phyloP scores from a whole-genome alignment of 2,888 invertebrate species.

The Steinernema hermaphroditum region DNA sequence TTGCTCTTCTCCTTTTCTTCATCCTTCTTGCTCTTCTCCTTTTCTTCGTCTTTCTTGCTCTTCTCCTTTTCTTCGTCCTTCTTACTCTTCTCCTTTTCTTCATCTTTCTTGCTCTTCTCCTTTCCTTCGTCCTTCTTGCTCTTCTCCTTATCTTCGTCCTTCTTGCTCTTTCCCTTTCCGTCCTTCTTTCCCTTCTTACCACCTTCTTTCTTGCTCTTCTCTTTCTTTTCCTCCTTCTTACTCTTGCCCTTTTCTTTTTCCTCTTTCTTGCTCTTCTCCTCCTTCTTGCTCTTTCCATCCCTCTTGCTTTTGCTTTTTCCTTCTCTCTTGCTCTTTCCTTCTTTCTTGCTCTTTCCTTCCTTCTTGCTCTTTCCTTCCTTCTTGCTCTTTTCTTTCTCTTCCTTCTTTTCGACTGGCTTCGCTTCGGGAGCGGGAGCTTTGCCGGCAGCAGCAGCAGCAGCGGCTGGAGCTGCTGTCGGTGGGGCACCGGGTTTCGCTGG shows the following conservation, averaged over 20 bases:
- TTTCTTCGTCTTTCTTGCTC: conserved; percentile 28
- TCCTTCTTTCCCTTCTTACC: not conserved
- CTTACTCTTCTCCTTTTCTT: conserved; percentile 30
- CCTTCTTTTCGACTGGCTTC: not conserved
- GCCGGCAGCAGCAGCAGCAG: not conserved
- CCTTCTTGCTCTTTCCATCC: not conserved
- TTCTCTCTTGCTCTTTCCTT: not conserved
- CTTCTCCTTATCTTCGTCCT: not conserved
- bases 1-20: not conserved
- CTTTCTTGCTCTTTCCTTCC: not conserved
- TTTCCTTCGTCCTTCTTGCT: not conserved
- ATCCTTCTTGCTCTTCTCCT: not conserved
- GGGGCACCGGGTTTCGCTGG: conserved; percentile 12
- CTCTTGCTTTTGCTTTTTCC: not conserved
- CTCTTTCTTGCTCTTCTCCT: not conserved
- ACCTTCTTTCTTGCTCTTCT: not conserved
- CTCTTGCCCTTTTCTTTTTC: not conserved
- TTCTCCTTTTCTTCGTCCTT: conserved; percentile 38
- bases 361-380: conserved; percentile 23
- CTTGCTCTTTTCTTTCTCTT: conserved; percentile 23
- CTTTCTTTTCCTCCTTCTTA: conserved; percentile 1
- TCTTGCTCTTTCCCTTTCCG: not conserved
- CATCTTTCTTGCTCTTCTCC: conserved; percentile 31
- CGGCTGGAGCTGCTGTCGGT: not conserved
- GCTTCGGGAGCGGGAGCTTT: not conserved